Conservation (phyloP, 1,140 invertebrate species). For the Dysdera silvatica region DNA sequence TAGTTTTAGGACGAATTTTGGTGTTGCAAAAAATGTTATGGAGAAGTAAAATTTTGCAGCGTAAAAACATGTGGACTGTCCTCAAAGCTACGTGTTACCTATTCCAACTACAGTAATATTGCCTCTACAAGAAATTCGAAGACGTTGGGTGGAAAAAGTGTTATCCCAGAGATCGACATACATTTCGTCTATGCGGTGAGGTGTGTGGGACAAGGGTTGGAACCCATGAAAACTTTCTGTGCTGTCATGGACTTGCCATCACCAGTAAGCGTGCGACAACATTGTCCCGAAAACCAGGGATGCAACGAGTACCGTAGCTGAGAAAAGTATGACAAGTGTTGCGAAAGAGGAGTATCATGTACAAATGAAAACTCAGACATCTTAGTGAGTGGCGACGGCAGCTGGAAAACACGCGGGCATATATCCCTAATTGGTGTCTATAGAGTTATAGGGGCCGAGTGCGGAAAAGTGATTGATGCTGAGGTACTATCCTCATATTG, state of each 20-base stretch:
- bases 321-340: too few relatives aligned
- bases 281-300: not conserved
- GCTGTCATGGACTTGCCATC: not conserved
- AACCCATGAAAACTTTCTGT: not conserved
- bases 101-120: not conserved
- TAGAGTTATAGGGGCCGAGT: too few relatives aligned
- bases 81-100: not conserved
- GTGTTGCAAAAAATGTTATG: too few relatives aligned
- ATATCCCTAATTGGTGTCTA: too few relatives aligned
- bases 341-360: too few relatives aligned
- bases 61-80: not conserved
- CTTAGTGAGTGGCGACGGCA: too few relatives aligned
- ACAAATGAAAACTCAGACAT: too few relatives aligned
- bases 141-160: not conserved
- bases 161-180: not conserved
- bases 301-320: too few relatives aligned
- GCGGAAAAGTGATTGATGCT: too few relatives aligned
- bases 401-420: too few relatives aligned
- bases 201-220: not conserved
- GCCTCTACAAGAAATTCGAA: not conserved
- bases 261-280: not conserved
- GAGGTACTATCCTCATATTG: too few relatives aligned
- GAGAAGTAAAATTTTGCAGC: not conserved
- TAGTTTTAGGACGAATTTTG: too few relatives aligned
- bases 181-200: conserved; percentile 1